Base-by-base conservation (phyloP, 2,113 vertebrate genomes). In the Phrynosoma blainvillii region DNA sequence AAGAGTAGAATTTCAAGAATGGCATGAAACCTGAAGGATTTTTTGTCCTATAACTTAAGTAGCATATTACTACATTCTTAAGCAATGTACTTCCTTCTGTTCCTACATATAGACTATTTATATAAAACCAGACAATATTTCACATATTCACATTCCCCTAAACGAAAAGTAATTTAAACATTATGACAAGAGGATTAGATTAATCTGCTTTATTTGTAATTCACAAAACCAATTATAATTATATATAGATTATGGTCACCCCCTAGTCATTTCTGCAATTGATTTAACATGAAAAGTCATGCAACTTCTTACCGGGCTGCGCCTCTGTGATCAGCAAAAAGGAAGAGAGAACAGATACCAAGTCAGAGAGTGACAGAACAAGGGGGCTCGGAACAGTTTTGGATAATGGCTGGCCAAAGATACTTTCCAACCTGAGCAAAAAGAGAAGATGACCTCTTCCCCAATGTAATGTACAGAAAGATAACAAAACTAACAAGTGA, bases 291-390 rank as follows among this genome's bases (percentile, higher is more conserved):
- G 88, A 89, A 91, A 90, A 91, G 92, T 87, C 84, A 89, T 87
- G 84, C 78, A 87, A 89, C 73, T 88, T 92, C 98, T 99, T 98
- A 99, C 98, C 98, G 98, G 98, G 93, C 98, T 99, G 96, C 98
- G 99, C 97, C 98, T 99, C 99, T 99, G 98, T 96, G 98, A 98
- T 97, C 98, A 98, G 98, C 98, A 98, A 98, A 98, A 99, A 97
- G 97, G 98, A 97, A 99, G 98, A 99, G 98, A 99, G 98, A 99
- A 98, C 95, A 99, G 97, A 99, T 89, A 98, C 97, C 98, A 98
- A 98, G 97, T 99, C 98, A 99, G 98, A 99, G 96, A 99, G 98
- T 89, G 92, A 98, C 96, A 98, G 96, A 96, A 98, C 97, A 99
- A 98, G 98, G 90, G 96, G 59, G 59, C 18, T 62, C 16, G 59